Base-by-base conservation (phyloP, 2,113 vertebrate species). In the Phainopepla nitens region DNA sequence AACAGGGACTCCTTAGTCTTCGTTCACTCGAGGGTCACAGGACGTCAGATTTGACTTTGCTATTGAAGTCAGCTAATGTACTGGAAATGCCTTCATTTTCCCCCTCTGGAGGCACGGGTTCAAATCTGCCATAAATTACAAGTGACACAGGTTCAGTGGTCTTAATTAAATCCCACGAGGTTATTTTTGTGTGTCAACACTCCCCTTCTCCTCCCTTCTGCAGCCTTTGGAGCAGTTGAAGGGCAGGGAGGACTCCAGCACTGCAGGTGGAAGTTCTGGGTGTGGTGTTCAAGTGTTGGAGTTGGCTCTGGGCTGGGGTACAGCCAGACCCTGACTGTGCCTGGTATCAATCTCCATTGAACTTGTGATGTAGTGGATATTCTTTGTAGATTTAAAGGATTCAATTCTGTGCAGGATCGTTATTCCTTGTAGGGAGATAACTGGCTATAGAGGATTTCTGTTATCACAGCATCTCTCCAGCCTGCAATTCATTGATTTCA, bases 401-500 rank as follows among this genome's bases (percentile, higher is more conserved):
- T 93, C 86, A 60, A 1, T 89, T 89, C 28, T 22, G 69, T 53
- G 36, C 45, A 60, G 89, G 86, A 93, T 93, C 82, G 25, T 97
- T 96, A 75, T 61, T 97, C 73, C 87, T 92, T 85, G 86, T 87
- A 92, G 95, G 83, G 82, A 96, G 95, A 92, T 96, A 97, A 94
- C 94, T 61, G 86, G 79, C 95, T 77, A 6, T 36, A 94, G 93
- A 92, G 95, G 95, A 97, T 96, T 97, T 90, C 93, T 96, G 97
- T 97, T 97, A 95, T 77, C 90, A 5, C 62, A 89, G 94, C 80
- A 95, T 94, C 89, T 89, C 87, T 85, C 87, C 85, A 25, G 22
- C 69, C 91, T n/a, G 78, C 36, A 56, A 93, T 61, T 81, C 96
- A 96, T 96, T 51, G 97, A 97, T 97, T 97, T 97, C 96, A 81